phyloP scores from a whole-genome alignment of 1,140 invertebrate genomes.

The Megalopta genalis region DNA sequence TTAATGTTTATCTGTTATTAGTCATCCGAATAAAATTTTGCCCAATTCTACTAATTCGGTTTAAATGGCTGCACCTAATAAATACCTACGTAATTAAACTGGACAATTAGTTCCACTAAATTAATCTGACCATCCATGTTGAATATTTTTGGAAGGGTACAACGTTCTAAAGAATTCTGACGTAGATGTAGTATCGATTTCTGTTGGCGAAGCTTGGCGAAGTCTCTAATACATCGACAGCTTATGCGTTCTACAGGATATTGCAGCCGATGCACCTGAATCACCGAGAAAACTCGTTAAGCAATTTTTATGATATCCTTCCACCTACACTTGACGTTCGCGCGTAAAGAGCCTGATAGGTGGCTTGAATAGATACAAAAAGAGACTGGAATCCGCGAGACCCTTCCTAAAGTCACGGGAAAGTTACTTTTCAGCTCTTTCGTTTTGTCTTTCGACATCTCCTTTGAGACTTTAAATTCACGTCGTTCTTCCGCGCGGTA shows the following conservation, averaged over 20 bases:
- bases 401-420: background rate
- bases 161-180: slow-evolving; percentile 3
- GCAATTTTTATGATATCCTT: slow-evolving; percentile 32
- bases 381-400: slow-evolving; percentile 5
- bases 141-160: no score
- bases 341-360: slow-evolving; percentile 19
- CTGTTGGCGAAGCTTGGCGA: no score
- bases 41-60: no score
- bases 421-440: background rate
- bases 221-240: slow-evolving; percentile 13
- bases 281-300: slow-evolving; percentile 20
- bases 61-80: no score
- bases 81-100: no score
- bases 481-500: background rate
- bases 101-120: no score
- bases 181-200: slow-evolving; percentile 22
- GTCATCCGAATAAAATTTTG: no score
- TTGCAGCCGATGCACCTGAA: slow-evolving; percentile 3
- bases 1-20: no score
- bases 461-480: slow-evolving; percentile 13
- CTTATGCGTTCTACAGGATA: background rate
- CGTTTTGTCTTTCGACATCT: slow-evolving; percentile 1
- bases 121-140: no score
- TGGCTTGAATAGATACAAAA: slow-evolving; percentile 1
- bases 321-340: slow-evolving; percentile 2